These are phyloP conservation scores for Elgaria multicarinata DNA, from an alignment of 2,113 vertebrate genomes.

Conservation along the genomic window DNA sequence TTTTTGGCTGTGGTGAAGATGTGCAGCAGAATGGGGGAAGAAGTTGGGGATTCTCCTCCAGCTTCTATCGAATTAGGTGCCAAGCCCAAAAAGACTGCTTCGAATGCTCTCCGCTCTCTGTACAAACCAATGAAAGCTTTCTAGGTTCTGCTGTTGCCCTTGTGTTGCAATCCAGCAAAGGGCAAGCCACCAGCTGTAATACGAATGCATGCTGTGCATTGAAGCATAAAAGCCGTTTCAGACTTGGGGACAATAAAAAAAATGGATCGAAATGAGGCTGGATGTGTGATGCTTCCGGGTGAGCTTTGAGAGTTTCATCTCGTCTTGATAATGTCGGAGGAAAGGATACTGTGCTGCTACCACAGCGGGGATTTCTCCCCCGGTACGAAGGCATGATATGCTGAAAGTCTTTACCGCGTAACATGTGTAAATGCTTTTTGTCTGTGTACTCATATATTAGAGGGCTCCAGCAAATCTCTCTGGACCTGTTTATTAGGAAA, in stretches of 20 bases:
- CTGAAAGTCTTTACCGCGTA: not conserved
- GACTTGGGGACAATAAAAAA: constrained; percentile 12
- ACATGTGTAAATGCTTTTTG: not conserved
- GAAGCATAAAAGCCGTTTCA: not conserved
- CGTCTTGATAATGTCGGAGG: not conserved
- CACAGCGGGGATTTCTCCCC: not conserved
- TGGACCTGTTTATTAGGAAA: not conserved
- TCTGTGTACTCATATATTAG: not conserved
- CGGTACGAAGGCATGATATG: not conserved
- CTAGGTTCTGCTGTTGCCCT: not conserved
- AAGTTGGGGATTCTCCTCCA: not conserved
- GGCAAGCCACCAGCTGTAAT: not conserved
- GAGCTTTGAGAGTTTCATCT: not conserved
- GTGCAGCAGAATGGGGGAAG: too few relatives aligned
- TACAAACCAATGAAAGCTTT: not conserved
- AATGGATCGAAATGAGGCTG: not conserved
- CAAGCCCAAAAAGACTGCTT: not conserved
- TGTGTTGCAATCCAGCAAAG: not conserved
- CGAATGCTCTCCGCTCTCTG: constrained; percentile 25
- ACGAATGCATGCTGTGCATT: not conserved
- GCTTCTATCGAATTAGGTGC: too few relatives aligned
- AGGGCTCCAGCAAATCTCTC: not conserved
- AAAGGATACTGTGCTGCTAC: not conserved
- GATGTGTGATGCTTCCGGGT: not conserved
- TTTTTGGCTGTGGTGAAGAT: not conserved